Base-by-base conservation (phyloP, 2,797 vertebrate species). In the Emys orbicularis region DNA sequence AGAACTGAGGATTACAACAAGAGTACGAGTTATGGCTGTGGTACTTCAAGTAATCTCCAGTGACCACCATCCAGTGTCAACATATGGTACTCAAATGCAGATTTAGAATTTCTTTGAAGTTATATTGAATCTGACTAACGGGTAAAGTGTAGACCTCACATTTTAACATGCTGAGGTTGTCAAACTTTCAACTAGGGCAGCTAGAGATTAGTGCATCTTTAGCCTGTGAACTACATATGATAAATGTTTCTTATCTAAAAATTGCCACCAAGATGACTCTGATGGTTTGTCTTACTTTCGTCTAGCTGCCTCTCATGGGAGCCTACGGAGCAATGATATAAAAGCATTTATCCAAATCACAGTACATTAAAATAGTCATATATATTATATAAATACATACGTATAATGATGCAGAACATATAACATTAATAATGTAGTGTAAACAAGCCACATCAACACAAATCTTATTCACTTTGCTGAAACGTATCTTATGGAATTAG, bases 71-170 rank as follows among this genome's bases (percentile, higher is more conserved):
- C 83, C 97, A 98, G 98, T 98, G 98, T 98, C 98, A 98, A 98
- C 98, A 99, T 98, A 98, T 98, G 98, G 98, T 97, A 97, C 98
- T 99, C 98, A 98, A 98, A 98, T 98, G 98, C 98, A 98, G 98
- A 98, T 98, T 99, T 98, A 98, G 98, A 98, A 98, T 98, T 93
- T 96, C 98, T 99, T 99, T 99, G 98, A 99, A 98, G 98, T 98
- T 97, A 97, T 98, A 96, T 37, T 95, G 96, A 94, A 93, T 89
- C 86, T 94, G 94, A 97, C 96, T 95, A 95, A 95, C 1, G 34
- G 81, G 74, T 57, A 93, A 96, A 93, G 86, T 1, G 3, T 49
- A 94, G 61, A 79, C 72, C 37, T 84, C 52, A 72, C 53, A 87
- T 41, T 37, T 25, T 65, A 91, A 83, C 74, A 15, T 87, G 76